Evolutionary conservation across 1,140 invertebrate genomes (phyloP).

Genomic region (Protaetia brevitarsis): DNA sequence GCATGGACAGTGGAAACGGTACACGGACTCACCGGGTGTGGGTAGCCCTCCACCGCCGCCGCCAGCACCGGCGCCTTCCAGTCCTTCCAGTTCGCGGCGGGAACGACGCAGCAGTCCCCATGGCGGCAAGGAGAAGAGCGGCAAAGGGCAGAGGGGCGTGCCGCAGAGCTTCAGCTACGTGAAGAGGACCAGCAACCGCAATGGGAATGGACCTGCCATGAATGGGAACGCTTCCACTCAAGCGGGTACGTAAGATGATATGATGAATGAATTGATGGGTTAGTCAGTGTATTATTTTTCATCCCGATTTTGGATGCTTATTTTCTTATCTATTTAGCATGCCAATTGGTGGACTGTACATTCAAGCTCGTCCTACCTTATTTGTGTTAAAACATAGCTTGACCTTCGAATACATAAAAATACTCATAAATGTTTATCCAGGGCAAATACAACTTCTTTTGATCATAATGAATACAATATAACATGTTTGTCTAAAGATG

Average conservation of each 20-base stretch:
- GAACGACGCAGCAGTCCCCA: constrained; percentile 49
- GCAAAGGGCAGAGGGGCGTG: constrained; percentile 53
- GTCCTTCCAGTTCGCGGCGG: constrained; percentile 50
- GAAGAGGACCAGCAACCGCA: constrained; percentile 68
- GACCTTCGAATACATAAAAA: too few relatives aligned
- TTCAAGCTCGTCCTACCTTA: too few relatives aligned
- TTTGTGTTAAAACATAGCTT: too few relatives aligned
- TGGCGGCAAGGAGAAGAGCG: constrained; percentile 37
- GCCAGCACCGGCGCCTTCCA: constrained; percentile 50
- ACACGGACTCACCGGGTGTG: constrained; percentile 57
- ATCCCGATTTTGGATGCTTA: neutral
- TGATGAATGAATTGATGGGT: neutral
- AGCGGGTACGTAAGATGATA: neutral
- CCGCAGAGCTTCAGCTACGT: constrained; percentile 79
- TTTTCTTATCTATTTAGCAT: neutral
- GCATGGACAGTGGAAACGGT: constrained; percentile 43
- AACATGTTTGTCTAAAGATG: too few relatives aligned
- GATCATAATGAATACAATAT: too few relatives aligned
- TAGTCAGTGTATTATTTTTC: neutral
- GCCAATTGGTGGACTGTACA: too few relatives aligned
- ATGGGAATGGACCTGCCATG: constrained; percentile 29
- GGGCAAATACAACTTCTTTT: too few relatives aligned
- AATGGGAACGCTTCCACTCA: constrained; percentile 21
- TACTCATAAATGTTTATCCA: too few relatives aligned
- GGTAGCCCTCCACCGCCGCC: constrained; percentile 53